A percentile compares a stretch with the other conserved stretches of the same genome.
Evolutionary conservation across 2,797 vertebrate genomes (phyloP).

Genomic region (Pitangus sulphuratus): DNA sequence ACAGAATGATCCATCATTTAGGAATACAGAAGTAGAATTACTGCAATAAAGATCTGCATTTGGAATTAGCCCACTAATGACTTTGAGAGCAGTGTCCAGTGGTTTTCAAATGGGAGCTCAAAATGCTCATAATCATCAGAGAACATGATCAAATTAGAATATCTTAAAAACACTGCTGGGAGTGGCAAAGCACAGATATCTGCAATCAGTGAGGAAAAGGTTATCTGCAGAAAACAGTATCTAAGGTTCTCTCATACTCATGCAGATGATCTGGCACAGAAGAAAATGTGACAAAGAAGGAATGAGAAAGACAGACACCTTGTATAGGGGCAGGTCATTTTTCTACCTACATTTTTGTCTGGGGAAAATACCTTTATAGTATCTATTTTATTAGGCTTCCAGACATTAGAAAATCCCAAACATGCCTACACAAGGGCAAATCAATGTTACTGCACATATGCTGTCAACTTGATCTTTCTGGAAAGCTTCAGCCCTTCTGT

Average conservation of each 20-base stretch:
- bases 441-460: background rate
- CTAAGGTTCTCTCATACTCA: background rate
- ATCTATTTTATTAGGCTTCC: background rate
- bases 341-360: background rate
- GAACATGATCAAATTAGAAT: background rate
- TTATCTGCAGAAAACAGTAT: background rate
- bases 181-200: background rate
- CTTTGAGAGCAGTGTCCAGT: background rate
- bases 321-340: background rate
- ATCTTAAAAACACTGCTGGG: background rate
- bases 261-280: background rate
- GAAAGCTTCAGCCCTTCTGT: slow-evolving; percentile 12
- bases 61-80: background rate
- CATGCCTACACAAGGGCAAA: background rate
- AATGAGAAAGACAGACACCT: background rate
- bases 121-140: background rate
- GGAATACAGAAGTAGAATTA: background rate
- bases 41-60: background rate
- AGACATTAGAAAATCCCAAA: background rate
- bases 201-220: background rate
- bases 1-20: background rate
- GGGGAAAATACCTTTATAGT: background rate
- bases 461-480: background rate
- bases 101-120: background rate
- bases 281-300: background rate